Base-by-base conservation (phyloP, 2,888 invertebrate species). In the Drosophila helvetica region DNA sequence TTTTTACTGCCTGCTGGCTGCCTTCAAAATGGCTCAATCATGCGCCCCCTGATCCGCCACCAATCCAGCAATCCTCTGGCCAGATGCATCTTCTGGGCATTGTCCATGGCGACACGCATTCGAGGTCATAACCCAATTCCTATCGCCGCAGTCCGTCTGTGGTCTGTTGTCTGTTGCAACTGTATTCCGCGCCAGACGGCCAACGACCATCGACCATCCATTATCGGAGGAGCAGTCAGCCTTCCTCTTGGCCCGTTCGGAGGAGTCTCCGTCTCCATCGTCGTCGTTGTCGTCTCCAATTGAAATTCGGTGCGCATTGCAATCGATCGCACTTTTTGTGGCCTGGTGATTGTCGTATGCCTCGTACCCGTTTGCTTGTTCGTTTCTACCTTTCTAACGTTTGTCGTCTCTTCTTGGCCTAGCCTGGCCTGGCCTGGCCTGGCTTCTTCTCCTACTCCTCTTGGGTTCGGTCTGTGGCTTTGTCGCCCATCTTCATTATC, bases 61-160 rank as follows among this genome's bases (percentile, higher is more conserved):
- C 59, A 22, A 60, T 47, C 45, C 48, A 7, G 22, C 30, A 19
- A 17, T 42, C 43, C 27, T 15, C 27, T 25, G n/a, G 58, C 53
- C 51, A 61, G 51, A 43, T 46, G 51, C 59, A 52, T 53, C 64
- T 56, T 45, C 38, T 38, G n/a, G 48, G 65, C 64, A 33, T 66
- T 43, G 65, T 54, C 65, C 64, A 50, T 79, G 77, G 80, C 79
- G 79, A 80, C 86, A 88, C 90, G 90, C 88, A 87, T 89, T 89
- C 75, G 90, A 89, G 90, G 89, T 89, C 89, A 80, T 89, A 89
- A 89, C 89, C 89, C 87, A 89, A 81, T 90, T 89, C 86, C 89
- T 86, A 82, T 74, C 66, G 55, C 63, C 69, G 30, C 47, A 19
- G 67, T 43, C 61, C 46, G 43, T 57, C 51, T 53, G 52, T 12